A percentile compares a stretch with the other conserved stretches of the same genome.
These are phyloP conservation scores for Psilanteris sp. DNA, from an alignment of 1,140 invertebrate species.

Conservation along the genomic window DNA sequence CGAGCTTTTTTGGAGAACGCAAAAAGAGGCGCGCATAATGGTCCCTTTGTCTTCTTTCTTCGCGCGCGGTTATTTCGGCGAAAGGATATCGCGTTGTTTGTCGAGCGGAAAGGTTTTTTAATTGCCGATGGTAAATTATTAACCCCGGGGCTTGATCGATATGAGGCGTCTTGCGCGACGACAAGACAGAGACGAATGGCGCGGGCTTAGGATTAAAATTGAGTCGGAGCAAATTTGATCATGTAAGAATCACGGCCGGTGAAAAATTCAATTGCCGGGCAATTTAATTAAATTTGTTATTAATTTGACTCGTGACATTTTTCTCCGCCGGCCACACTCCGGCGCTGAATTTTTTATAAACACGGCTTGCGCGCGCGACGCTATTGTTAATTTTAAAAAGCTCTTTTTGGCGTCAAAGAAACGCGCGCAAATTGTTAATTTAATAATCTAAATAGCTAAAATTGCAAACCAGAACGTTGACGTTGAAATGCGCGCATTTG, in stretches of 20 bases:
- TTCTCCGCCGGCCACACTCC: background rate
- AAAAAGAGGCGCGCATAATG: slow-evolving; percentile 6
- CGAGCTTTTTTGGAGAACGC: no score
- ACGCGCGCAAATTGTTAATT: slow-evolving; percentile 30
- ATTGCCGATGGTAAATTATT: slow-evolving; percentile 51
- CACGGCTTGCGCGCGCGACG: background rate
- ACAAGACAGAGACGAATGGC: slow-evolving; percentile 50
- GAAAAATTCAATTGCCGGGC: slow-evolving; percentile 41
- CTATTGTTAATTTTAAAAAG: slow-evolving; percentile 39
- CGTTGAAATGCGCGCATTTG: background rate
- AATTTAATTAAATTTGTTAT: slow-evolving; percentile 55
- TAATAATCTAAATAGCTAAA: slow-evolving; percentile 18
- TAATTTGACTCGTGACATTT: slow-evolving; percentile 53
- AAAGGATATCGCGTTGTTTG: slow-evolving; percentile 15
- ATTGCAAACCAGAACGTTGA: background rate
- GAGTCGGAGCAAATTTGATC: slow-evolving; percentile 56
- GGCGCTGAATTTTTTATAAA: slow-evolving; percentile 46
- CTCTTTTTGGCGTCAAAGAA: slow-evolving; percentile 16
- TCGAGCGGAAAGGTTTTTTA: slow-evolving; percentile 38
- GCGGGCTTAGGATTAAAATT: slow-evolving; percentile 47
- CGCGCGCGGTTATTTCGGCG: background rate
- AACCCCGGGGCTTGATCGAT: slow-evolving; percentile 44
- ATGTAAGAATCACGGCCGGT: slow-evolving; percentile 50
- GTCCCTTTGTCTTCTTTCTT: slow-evolving; percentile 16
- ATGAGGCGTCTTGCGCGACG: slow-evolving; percentile 34